Evolutionary conservation across 2,113 vertebrate genomes (phyloP), one percentile per base, ranked within the genome.

Genomic region (Centropus bengalensis): DNA sequence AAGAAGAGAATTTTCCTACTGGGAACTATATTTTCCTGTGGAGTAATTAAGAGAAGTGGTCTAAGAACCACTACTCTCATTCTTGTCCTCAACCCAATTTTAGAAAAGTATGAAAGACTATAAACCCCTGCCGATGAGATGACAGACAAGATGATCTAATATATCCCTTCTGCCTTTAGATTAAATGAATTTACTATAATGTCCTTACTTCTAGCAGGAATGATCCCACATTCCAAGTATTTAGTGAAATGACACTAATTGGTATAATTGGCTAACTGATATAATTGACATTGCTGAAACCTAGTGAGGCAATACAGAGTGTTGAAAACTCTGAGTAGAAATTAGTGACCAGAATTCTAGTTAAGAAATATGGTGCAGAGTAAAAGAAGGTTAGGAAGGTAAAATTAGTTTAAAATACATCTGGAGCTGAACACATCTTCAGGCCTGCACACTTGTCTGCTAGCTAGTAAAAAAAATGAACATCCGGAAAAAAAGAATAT

Each of bases 171-270:
- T 20, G 58, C 26, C 36, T 81, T 78, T 42, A 59, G 19, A 56
- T 36, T 49, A 80, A 32, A 44, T 28, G 1, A 68, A 64, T 56
- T 76, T 94, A 42, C 3, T 91, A 40, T 32, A 76, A 91, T 24
- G 24, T 23, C 33, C 7, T 89, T 79, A 67, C 58, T 95, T 92
- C 51, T 73, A 93, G 73, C 6, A 93, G 47, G 76, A 95, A 87
- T 66, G 36, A 96, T 86, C 30, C 33, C 15, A 44, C 36, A 87
- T 91, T 90, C 58, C 52, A 94, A 87, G 40, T 82, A 93, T 73
- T 94, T 92, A 93, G 62, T 70, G 83, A 91, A 40, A 93, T 75
- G 75, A 93, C 60, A 95, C 76, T 88, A 96, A 74, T 14, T 60
- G 42, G 12, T 67, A 36, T 54, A 81, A 88, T 5, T 86, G 64